phyloP scores from a whole-genome alignment of 2,888 invertebrate genomes.

The Drosophila kuntzei region DNA sequence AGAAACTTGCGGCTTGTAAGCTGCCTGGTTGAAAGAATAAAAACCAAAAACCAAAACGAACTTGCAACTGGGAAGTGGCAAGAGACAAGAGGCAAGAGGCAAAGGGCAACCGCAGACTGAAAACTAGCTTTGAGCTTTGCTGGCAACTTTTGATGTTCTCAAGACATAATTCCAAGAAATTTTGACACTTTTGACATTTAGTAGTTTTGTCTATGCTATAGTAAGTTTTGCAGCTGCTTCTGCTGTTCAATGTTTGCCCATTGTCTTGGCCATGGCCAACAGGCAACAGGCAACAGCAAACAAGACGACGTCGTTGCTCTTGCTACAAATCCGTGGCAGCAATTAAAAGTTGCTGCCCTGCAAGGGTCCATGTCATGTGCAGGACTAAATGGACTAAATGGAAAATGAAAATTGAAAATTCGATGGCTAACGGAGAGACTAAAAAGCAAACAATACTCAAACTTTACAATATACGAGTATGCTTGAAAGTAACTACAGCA shows the following conservation, averaged over 20 bases:
- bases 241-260: constrained; percentile 38
- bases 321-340: constrained; percentile 64
- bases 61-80: constrained; percentile 31
- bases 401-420: constrained; percentile 47
- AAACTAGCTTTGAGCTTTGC: constrained; percentile 34
- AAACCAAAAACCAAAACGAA: constrained; percentile 24
- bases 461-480: constrained; percentile 14
- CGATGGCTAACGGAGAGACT: constrained; percentile 7
- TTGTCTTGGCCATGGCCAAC: constrained; percentile 48
- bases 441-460: constrained; percentile 39
- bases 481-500: constrained; percentile 13
- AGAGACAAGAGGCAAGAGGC: constrained; percentile 39
- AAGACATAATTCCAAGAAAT: constrained; percentile 79
- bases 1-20: constrained; percentile 70
- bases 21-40: constrained; percentile 29
- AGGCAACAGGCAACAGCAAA: background rate
- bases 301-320: constrained; percentile 9
- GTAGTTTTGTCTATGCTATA: constrained; percentile 75
- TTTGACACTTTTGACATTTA: constrained; percentile 81
- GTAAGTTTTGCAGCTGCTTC: constrained; percentile 10
- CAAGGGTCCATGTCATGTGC: constrained; percentile 51
- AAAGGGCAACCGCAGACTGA: constrained; percentile 49
- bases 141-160: constrained; percentile 75
- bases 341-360: constrained; percentile 70
- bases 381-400: constrained; percentile 37